Conservation (phyloP, 2,113 vertebrate species). For the Calidris pygmaea region DNA sequence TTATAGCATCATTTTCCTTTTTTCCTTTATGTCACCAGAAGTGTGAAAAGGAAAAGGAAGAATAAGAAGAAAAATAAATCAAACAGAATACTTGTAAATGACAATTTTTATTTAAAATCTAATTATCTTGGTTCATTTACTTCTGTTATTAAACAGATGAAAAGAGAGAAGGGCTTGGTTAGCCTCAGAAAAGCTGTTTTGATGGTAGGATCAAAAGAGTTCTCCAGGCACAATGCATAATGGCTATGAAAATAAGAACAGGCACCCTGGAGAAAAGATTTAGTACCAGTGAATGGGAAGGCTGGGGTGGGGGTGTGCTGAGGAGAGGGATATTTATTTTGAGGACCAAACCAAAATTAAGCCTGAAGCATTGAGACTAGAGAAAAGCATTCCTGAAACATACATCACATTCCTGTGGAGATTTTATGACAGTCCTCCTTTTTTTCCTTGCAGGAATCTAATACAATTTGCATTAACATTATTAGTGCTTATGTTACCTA, state of each 20-base stretch:
- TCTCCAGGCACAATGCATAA: not conserved
- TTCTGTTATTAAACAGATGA: conserved; percentile 37
- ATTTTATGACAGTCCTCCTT: not conserved
- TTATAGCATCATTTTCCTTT: not conserved
- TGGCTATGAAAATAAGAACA: conserved; percentile 5
- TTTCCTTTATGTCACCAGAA: not conserved
- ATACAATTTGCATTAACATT: not conserved
- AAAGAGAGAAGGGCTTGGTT: conserved; percentile 1
- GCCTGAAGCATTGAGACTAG: not conserved
- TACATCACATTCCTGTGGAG: conserved; percentile 2
- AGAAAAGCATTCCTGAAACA: conserved; percentile 18
- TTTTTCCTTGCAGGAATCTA: not conserved
- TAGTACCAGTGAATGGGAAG: not conserved
- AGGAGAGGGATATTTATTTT: not conserved
- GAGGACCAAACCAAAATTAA: conserved; percentile 47
- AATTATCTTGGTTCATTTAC: conserved; percentile 22
- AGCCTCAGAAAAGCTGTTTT: conserved; percentile 26
- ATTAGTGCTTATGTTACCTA: not conserved
- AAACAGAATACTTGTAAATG: not conserved
- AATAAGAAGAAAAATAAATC: not conserved
- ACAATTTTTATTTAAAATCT: conserved; percentile 33
- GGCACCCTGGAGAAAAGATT: not conserved
- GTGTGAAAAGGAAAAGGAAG: not conserved
- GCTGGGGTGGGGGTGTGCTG: not conserved
- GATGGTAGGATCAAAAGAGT: conserved; percentile 31